Evolutionary conservation across 2,113 vertebrate genomes (phyloP).

Genomic region (Clarias gariepinus): DNA sequence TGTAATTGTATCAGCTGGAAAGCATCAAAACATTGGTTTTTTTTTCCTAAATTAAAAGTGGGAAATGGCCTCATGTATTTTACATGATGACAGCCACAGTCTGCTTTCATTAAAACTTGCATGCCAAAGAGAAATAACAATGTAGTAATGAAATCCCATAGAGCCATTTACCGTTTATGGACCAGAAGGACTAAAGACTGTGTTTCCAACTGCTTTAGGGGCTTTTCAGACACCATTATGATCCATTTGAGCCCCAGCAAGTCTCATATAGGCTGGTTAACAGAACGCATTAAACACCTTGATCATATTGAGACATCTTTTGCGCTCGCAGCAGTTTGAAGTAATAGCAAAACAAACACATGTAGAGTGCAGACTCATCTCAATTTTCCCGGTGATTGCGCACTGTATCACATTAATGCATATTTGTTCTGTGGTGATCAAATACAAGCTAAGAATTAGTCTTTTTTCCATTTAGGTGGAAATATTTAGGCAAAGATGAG

Average conservation of each 20-base stretch:
- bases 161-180: conserved; percentile 70
- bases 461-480: not conserved
- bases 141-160: conserved; percentile 69
- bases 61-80: conserved; percentile 73
- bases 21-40: conserved; percentile 66
- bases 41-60: conserved; percentile 69
- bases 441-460: not conserved
- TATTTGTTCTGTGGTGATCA: not conserved
- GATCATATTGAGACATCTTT: conserved; percentile 56
- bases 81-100: conserved; percentile 61
- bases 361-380: not conserved
- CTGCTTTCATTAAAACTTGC: conserved; percentile 56
- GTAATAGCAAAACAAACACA: conserved; percentile 59
- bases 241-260: conserved; percentile 70
- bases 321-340: conserved; percentile 63
- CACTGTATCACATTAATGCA: conserved; percentile 47
- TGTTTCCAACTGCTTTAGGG: conserved; percentile 68
- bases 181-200: conserved; percentile 68
- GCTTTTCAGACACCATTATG: conserved; percentile 72
- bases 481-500: not conserved
- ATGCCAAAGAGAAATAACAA: conserved; percentile 69
- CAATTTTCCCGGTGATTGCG: conserved; percentile 1
- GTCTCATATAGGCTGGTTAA: conserved; percentile 66
- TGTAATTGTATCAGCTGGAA: conserved; percentile 66
- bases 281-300: conserved; percentile 63